Base-by-base conservation (phyloP, 92 coral and sea anemone species). In the Parazoanthus atlanticus region DNA sequence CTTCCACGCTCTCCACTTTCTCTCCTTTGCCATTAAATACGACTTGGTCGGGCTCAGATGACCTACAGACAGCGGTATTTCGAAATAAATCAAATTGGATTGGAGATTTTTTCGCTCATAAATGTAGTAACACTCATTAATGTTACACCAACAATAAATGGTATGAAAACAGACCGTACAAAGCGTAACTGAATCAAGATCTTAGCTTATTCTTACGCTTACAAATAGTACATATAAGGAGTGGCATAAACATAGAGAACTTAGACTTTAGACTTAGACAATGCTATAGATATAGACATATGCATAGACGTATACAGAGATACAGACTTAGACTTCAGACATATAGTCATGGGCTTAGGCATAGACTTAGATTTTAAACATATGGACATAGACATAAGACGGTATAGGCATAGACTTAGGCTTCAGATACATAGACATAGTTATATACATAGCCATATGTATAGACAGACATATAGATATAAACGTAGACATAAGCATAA, bases 1-100 rank as follows among this genome's bases (percentile, higher is more conserved):
- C 94, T 41, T 75, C 86, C 49, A 75, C 77, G 30, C 38, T 87
- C 36, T 81, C 80, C 29, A 89, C 86, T 23, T 91, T 83, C 34
- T 76, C n/a, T 5, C 77, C 89, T 36, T 91, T 80, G 69, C 90
- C 94, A 77, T 81, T 76, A 86, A 88, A 94, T 17, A 93, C 93
- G 7, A 91, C 92, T 76, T 94, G 92, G 80, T 94, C 97, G 11
- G 97, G 97, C 36, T 89, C 86, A 8, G 97, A 86, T 17, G 91
- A 83, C 28, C 97, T 94, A 81, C 64, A 86, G 83, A 70, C 6
- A 46, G 49, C 5, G 58, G 2, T 52, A 52, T 52, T 52, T 13
- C 58, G 21, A 33, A 36, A 25, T 23, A 26, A 46, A 32, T 75
- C 3, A 40, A 38, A 25, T 1, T 41, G 2, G 56, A 76, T 23